Base-by-base conservation (phyloP, 2,797 vertebrate species). In the Sebastes kiyomatsui region DNA sequence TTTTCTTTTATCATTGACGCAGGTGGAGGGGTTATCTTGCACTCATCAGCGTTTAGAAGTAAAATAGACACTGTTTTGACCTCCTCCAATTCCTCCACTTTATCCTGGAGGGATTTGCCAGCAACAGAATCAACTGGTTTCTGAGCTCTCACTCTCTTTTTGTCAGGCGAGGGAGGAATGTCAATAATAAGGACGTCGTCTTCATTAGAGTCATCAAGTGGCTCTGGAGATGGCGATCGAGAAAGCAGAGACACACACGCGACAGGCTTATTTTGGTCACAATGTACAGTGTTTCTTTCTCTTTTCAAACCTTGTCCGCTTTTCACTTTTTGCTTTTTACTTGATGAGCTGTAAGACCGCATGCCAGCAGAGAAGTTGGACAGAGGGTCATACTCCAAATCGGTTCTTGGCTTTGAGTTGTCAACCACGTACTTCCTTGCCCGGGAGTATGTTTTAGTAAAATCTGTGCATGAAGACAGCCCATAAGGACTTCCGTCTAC, bases 351-450 rank as follows among this genome's bases (percentile, higher is more conserved):
- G 77, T 86, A 84, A 69, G 94, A 92, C 11, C 88, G 75, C 8
- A 96, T 25, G 58, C 88, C 94, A 33, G 96, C 90, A 72, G 95
- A 96, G 77, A 94, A 97, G 91, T 96, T 97, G 70, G 96, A 95
- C 62, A 96, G 89, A 13, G 96, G 95, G 73, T 97, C 94, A 77
- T 96, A 96, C 87, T 97, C 95, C 85, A 96, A 85, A 88, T 96
- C 95, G 33, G 94, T 95, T 84, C 89, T 95, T 23, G 95, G 96
- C 88, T 91, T 96, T 13, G 89, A 94, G 71, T 85, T 87, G 84
- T 96, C 95, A 74, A 96, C 79, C 49, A 95, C 85, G n/a, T 96
- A 96, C 89, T 97, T 97, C 28, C 46, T 88, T 28, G 27, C 16
- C 13, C 20, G 38, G 12, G 84, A 35, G n/a, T 25, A 52, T 0